Conservation (phyloP, 2,797 vertebrate species). For the Podarcis lilfordi region DNA sequence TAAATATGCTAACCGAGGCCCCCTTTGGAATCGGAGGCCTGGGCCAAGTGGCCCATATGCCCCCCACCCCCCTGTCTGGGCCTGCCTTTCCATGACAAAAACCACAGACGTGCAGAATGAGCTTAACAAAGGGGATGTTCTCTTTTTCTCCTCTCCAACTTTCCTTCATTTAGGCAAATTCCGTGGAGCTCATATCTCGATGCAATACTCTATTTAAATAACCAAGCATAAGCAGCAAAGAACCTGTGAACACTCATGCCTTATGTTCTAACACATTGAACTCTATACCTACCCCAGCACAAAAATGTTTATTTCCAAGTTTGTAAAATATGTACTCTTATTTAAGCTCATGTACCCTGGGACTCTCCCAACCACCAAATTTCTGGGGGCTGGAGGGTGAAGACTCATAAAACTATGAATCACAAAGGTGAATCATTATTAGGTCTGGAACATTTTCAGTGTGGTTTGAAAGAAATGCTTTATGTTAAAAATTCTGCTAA, state of each 20-base stretch:
- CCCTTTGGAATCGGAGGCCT: too few species aligned
- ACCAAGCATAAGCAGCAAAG: not conserved
- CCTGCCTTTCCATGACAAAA: fast-evolving
- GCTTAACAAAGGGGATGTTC: fast-evolving
- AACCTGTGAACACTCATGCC: fast-evolving
- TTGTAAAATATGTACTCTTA: not conserved
- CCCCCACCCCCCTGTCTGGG: too few species aligned
- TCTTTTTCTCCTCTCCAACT: not conserved
- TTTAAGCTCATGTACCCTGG: not conserved
- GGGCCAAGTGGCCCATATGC: too few species aligned
- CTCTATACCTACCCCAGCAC: too few species aligned
- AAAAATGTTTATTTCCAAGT: too few species aligned
- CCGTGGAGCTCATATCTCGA: fast-evolving
- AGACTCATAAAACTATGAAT: not conserved
- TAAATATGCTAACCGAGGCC: too few species aligned
- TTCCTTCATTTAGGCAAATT: fast-evolving
- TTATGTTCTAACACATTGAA: not conserved
- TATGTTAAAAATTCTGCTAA: not conserved
- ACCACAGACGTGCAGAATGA: fast-evolving
- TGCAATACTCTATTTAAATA: not conserved
- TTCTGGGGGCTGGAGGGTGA: fast-evolving
- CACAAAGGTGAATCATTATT: not conserved
- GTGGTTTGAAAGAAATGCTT: not conserved
- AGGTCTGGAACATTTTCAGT: fast-evolving
- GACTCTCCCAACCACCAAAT: fast-evolving